Base-by-base conservation (phyloP, 2,797 vertebrate species). In the Hydrolagus colliei region DNA sequence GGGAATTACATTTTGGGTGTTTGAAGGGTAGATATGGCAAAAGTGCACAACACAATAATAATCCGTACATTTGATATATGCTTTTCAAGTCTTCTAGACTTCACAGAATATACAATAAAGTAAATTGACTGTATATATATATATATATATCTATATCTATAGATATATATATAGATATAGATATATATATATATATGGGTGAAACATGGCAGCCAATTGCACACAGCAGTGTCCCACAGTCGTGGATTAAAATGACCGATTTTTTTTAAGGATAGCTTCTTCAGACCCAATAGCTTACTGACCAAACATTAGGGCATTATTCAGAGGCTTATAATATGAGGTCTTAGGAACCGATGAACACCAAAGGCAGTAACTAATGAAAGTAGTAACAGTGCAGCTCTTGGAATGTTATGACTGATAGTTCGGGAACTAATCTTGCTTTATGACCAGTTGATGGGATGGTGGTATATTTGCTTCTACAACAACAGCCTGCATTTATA, bases 401-500 rank as follows among this genome's bases (percentile, higher is more conserved):
- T 35, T 27, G 71, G 71, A 86, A 86, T 86, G 71, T 71, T 18
- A 18, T 18, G 9, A 41, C 85, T 73, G n/a, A 27, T 86, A 20
- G 18, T 86, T 86, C 35, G 12, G 59, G 52, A 86, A 73, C 68
- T 62, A 14, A 73, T 86, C 85, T 22, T 73, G 72, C 85, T 12
- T 77, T 32, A 52, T 20, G 75, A 14, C 75, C 75, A 77, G 9
- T 41, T 16, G 52, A 16, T 61, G 68, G 71, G 52, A 16, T 61
- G 68, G 71, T 73, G 52, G 12, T 41, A n/a, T 16, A 18, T 14
- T 13, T 72, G 27, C 10, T 68, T 59, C 32, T 52, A 52, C 41
- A 52, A 52, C 41, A 52, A 52, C 41, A 52, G 6, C 41, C 6
- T 52, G 41, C 41, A 52, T 6, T 52, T 52, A 52, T 52, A 52